These are phyloP conservation scores for Melanerpes formicivorus DNA, from an alignment of 2,113 vertebrate genomes.

Conservation along the genomic window DNA sequence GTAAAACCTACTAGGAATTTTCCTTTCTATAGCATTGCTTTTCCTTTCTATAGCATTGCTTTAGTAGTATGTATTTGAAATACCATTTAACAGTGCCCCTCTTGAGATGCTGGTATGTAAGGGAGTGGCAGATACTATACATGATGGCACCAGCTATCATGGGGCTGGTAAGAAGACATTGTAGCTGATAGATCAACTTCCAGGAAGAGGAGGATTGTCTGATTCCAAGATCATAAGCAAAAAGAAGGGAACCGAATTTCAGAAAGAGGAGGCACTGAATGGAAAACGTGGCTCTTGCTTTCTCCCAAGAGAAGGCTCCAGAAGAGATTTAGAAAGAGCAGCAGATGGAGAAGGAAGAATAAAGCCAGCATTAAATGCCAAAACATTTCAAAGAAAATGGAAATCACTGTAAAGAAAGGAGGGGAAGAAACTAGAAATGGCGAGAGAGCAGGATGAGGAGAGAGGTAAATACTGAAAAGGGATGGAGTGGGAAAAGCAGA, in stretches of 20 bases:
- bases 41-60: background rate
- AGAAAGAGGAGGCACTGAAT: background rate
- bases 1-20: background rate
- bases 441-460: conserved; percentile 1
- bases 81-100: background rate
- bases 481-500: background rate
- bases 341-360: conserved; percentile 68
- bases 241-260: background rate
- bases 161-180: background rate
- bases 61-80: background rate
- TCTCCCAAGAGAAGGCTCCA: conserved; percentile 35
- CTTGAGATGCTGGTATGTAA: background rate
- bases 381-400: conserved; percentile 67
- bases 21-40: background rate
- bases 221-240: background rate
- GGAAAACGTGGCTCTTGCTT: background rate
- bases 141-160: background rate
- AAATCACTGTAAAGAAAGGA: conserved; percentile 64
- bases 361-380: conserved; percentile 65
- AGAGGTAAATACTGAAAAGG: background rate
- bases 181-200: background rate
- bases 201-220: background rate
- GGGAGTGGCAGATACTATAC: background rate
- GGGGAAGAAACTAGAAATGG: background rate
- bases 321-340: conserved; percentile 67